Conservation (phyloP, 1,140 invertebrate genomes). For the Diabrotica undecimpunctata region DNA sequence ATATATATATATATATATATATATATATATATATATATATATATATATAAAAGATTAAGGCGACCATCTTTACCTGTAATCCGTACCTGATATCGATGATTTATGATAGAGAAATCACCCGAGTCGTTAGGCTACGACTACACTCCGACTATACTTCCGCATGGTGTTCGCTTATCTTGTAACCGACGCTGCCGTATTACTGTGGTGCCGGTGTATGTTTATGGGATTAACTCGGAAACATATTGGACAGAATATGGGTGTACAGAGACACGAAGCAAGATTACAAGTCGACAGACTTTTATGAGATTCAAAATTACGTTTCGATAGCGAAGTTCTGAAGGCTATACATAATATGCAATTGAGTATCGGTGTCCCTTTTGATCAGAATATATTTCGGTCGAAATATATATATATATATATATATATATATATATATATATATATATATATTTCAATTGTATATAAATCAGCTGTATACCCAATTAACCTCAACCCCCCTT, state of each 20-base stretch:
- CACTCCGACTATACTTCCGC: slow-evolving; percentile 2
- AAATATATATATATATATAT: too few species aligned
- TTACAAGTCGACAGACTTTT: slow-evolving; percentile 4
- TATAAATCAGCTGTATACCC: too few species aligned
- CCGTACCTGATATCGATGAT: not conserved
- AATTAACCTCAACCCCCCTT: too few species aligned
- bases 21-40: too few species aligned
- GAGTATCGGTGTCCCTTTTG: too few species aligned
- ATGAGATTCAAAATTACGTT: not conserved
- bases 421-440: too few species aligned
- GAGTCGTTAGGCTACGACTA: slow-evolving; percentile 4
- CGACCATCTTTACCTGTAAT: not conserved
- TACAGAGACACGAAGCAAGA: slow-evolving; percentile 8
- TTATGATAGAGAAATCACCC: slow-evolving; percentile 6
- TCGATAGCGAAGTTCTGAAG: too few species aligned
- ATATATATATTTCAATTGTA: too few species aligned
- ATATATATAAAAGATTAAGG: too few species aligned
- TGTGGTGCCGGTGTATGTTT: slow-evolving; percentile 7
- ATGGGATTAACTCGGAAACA: slow-evolving; percentile 13
- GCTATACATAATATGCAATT: too few species aligned
- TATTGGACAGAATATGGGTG: slow-evolving; percentile 13
- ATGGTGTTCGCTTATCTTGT: slow-evolving; percentile 11
- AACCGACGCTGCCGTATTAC: not conserved
- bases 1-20: too few species aligned
- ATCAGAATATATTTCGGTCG: too few species aligned